These are phyloP conservation scores for Halyomorpha halys DNA, from an alignment of 1,140 invertebrate species.

Conservation along the genomic window DNA sequence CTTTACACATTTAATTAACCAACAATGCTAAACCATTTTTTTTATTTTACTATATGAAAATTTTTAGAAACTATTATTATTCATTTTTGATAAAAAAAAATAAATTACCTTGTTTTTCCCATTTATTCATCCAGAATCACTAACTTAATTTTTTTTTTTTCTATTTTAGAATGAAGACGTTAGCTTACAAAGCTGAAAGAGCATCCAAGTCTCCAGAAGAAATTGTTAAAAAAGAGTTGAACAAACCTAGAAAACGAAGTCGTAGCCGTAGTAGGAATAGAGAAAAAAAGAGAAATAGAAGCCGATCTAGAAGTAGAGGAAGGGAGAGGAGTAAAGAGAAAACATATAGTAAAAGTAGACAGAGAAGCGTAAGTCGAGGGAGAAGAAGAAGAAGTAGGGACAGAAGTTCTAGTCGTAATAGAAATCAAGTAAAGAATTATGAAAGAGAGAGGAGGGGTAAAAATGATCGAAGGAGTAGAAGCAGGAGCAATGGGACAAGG, in stretches of 20 bases:
- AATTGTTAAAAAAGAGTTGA: slow-evolving; percentile 26
- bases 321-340: slow-evolving; percentile 32
- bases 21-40: no score
- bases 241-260: slow-evolving; percentile 28
- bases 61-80: no score
- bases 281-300: slow-evolving; percentile 32
- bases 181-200: neutral
- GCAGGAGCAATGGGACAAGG: slow-evolving; percentile 35
- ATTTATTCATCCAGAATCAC: no score
- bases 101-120: no score
- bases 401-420: slow-evolving; percentile 31
- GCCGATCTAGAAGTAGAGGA: slow-evolving; percentile 34
- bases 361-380: slow-evolving; percentile 32
- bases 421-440: slow-evolving; percentile 28
- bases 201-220: slow-evolving; percentile 20
- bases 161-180: neutral
- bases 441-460: slow-evolving; percentile 31
- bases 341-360: slow-evolving; percentile 34
- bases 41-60: no score
- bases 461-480: slow-evolving; percentile 29
- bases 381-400: slow-evolving; percentile 28
- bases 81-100: no score
- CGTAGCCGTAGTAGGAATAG: slow-evolving; percentile 35
- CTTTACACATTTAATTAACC: no score
- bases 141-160: no score